These are phyloP conservation scores for Crotalus horridus DNA, from an alignment of 2,113 vertebrate species.

Conservation along the genomic window DNA sequence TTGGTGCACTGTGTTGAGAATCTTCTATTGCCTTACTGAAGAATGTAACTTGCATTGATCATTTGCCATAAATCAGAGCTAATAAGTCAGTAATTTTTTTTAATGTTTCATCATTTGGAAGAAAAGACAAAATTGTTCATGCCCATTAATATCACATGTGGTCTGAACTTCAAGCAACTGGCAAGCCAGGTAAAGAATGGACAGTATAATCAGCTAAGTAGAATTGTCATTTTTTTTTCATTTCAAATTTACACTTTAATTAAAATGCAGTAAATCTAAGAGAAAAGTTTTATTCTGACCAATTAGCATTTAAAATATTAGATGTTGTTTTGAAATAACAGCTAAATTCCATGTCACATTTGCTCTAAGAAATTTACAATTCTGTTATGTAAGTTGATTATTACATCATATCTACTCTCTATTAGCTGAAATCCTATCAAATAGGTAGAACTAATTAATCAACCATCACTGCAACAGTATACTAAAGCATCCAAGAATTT, in stretches of 20 bases:
- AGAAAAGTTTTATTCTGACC: background rate
- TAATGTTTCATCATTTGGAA: constrained; percentile 29
- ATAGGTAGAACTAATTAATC: background rate
- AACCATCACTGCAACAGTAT: background rate
- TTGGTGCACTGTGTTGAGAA: constrained; percentile 39
- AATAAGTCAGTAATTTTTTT: constrained; percentile 34
- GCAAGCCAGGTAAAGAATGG: constrained; percentile 10
- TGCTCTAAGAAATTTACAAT: constrained; percentile 4
- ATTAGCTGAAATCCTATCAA: background rate
- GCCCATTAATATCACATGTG: constrained; percentile 5
- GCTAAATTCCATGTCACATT: background rate
- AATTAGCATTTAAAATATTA: background rate
- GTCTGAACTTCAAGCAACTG: background rate
- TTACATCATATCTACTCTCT: background rate
- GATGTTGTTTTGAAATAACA: background rate
- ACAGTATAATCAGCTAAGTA: background rate
- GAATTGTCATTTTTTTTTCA: background rate
- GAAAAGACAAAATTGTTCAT: constrained; percentile 26
- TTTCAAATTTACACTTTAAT: background rate
- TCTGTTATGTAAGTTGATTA: constrained; percentile 11
- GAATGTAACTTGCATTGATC: constrained; percentile 54
- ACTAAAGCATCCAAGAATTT: constrained; percentile 17
- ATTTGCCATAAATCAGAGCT: constrained; percentile 48
- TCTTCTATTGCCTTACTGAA: constrained; percentile 56
- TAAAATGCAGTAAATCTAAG: background rate